phyloP scores from a whole-genome alignment of 2,113 vertebrate genomes.

The Hydrochoerus hydrochaeris region DNA sequence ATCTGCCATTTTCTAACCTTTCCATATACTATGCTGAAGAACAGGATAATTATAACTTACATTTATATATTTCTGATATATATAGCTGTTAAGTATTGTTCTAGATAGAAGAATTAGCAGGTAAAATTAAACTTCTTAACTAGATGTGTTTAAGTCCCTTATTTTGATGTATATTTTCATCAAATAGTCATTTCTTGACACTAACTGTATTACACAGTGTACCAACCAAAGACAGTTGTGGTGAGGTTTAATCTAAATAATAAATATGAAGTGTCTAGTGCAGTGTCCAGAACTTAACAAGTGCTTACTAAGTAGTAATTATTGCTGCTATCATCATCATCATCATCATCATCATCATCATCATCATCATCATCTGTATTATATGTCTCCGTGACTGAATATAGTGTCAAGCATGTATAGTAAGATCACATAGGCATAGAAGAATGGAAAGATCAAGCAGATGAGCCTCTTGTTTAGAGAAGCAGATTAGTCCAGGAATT shows the following conservation, averaged over 20 bases:
- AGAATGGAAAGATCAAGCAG: neutral
- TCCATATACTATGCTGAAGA: neutral
- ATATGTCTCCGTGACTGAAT: neutral
- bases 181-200: conserved; percentile 25
- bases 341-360: neutral
- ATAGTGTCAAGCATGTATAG: neutral
- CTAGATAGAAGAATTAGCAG: conserved; percentile 25
- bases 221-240: neutral
- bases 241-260: neutral
- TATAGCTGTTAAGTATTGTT: neutral
- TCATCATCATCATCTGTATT: neutral
- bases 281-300: neutral
- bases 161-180: conserved; percentile 55
- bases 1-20: neutral
- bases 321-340: neutral
- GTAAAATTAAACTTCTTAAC: conserved; percentile 34
- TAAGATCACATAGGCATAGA: neutral
- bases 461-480: neutral
- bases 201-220: neutral
- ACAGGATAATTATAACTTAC: neutral
- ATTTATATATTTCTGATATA: neutral
- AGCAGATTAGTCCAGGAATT: neutral
- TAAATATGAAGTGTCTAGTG: neutral
- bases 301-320: neutral
- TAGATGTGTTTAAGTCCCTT: conserved; percentile 10